These are phyloP conservation scores for Plectropomus leopardus DNA, from an alignment of 2,113 vertebrate genomes.

Conservation along the genomic window DNA sequence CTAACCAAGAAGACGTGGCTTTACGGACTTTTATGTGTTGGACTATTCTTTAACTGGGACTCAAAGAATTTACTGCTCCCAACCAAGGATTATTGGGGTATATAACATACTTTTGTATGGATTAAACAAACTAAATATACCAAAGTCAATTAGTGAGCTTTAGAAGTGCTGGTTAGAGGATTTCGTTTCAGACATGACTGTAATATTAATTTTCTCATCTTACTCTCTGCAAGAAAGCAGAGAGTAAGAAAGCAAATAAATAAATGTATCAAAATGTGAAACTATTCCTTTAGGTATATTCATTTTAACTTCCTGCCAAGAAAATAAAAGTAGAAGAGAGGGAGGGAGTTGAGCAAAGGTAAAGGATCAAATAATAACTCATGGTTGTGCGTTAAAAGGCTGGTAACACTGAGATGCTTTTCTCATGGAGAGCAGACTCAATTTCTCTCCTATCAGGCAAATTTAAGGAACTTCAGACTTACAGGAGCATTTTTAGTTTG, in stretches of 20 bases:
- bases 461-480: constrained; percentile 4
- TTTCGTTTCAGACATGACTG: background rate
- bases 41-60: background rate
- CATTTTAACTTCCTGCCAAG: background rate
- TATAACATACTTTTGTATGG: background rate
- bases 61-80: background rate
- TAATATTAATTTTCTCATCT: background rate
- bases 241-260: no score
- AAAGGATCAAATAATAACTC: background rate
- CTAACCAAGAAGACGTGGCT: background rate
- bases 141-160: background rate
- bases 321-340: background rate
- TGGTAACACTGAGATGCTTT: constrained; percentile 18
- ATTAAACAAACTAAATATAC: background rate
- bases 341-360: background rate
- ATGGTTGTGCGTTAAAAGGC: constrained; percentile 34
- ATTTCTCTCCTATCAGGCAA: constrained; percentile 15
- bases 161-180: background rate
- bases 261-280: background rate
- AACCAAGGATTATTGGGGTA: background rate
- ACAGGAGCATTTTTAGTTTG: constrained; percentile 17
- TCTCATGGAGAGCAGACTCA: constrained; percentile 19
- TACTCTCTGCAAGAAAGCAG: background rate
- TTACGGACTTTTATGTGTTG: background rate
- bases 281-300: background rate